phyloP scores from a whole-genome alignment of 2,888 invertebrate genomes.

The Cylindroiulus punctatus region DNA sequence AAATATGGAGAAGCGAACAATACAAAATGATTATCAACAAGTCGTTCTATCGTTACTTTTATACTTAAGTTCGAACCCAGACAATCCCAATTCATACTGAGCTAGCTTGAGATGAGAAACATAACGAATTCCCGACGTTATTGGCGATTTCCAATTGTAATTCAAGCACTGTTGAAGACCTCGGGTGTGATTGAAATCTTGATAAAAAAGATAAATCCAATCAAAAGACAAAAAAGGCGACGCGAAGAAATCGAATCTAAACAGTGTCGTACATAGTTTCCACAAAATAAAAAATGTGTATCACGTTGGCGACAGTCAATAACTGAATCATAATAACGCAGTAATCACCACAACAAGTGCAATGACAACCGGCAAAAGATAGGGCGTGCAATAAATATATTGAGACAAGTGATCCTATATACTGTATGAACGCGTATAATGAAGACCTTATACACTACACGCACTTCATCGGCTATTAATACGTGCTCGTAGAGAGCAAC shows the following conservation, averaged over 20 bases:
- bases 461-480: constrained; percentile 48
- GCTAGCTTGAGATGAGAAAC: too few species aligned
- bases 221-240: not conserved
- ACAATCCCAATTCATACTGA: too few species aligned
- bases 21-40: too few species aligned
- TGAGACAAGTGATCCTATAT: constrained; percentile 47
- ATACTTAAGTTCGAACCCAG: too few species aligned
- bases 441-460: constrained; percentile 44
- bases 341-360: constrained; percentile 51
- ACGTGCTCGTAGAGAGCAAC: constrained; percentile 50
- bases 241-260: not conserved
- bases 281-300: constrained; percentile 15
- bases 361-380: constrained; percentile 26
- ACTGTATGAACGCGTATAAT: not conserved
- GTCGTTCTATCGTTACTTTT: too few species aligned
- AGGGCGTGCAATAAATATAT: constrained; percentile 47
- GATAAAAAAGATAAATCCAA: not conserved
- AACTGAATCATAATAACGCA: constrained; percentile 46
- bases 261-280: not conserved
- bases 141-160: not conserved
- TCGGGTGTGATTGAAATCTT: not conserved
- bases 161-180: not conserved
- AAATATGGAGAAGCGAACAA: too few species aligned
- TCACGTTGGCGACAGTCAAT: constrained; percentile 50
- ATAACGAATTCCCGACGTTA: too few species aligned